These are phyloP conservation scores for Zonotrichia leucophrys DNA, from an alignment of 2,113 vertebrate species.

Conservation along the genomic window DNA sequence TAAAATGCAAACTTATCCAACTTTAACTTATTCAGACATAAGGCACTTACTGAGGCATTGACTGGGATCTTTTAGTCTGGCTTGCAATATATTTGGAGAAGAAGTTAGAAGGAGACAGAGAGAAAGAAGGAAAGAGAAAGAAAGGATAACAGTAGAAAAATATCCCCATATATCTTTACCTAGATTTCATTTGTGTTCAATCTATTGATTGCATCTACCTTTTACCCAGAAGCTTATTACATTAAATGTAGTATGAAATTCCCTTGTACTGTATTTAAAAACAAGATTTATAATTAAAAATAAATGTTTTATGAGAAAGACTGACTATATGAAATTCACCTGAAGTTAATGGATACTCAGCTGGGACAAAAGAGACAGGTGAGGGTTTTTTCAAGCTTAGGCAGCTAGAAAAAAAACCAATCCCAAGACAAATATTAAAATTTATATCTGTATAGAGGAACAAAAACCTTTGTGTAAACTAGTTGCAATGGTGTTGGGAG, in stretches of 20 bases:
- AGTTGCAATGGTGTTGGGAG: not conserved
- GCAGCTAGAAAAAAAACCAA: not conserved
- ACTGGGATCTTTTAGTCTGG: not conserved
- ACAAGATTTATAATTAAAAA: not conserved
- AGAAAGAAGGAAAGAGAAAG: not conserved
- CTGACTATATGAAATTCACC: not conserved
- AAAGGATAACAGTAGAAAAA: not conserved
- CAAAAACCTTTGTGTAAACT: not conserved
- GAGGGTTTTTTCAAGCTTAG: accelerated
- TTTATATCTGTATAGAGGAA: not conserved
- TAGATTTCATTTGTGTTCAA: not conserved
- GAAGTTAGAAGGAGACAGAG: not conserved
- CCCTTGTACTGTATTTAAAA: not conserved
- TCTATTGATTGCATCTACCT: not conserved
- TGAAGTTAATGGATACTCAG: not conserved
- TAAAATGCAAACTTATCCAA: not conserved
- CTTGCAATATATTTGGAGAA: not conserved
- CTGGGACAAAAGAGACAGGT: not conserved
- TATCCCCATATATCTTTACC: not conserved
- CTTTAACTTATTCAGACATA: not conserved
- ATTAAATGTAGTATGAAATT: not conserved
- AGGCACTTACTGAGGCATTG: not conserved
- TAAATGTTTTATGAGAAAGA: not conserved
- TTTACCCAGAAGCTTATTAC: not conserved
- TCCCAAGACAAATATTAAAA: not conserved